Base-by-base conservation (phyloP, 1,140 invertebrate genomes). In the Apis cerana region DNA sequence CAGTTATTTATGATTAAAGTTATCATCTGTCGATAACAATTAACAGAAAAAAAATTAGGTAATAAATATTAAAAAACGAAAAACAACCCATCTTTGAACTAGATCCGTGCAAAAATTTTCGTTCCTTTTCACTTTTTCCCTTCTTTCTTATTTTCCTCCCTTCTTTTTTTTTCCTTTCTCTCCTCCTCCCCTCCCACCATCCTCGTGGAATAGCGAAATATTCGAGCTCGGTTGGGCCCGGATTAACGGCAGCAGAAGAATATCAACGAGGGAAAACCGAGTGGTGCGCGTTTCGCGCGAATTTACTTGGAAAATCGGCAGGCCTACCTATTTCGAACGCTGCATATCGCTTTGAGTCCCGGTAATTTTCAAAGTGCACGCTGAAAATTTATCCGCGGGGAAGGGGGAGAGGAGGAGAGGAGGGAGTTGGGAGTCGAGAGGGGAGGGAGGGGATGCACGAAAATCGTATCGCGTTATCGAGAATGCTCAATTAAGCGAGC, bases 401-500 rank as follows among this genome's bases (percentile, higher is more conserved):
- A 5, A 43, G 33, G 33, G 33, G 33, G 33, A 48, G 50, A 33
- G 76, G 11, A 71, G 27, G 1, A 27, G 27, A 27, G 27, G 27
- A 27, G 27, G 1, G n/a, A n/a, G n/a, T n/a, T n/a, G 27, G 27
- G 27, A 27, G 27, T 27, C 27, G 27, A 27, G 27, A 27, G 27
- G 27, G 27, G 27, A 33, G 33, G 33, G 33, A 48, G 50, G 50
- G 76, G 11, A 71, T 83, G 50, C 69, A 78, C 58, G 54, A 59
- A 43, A 84, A 80, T 69, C 58, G 84, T 74, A 69, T 85, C 74
- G 80, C 79, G 79, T 75, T 89, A 89, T 89, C 83, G 83, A 84
- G 80, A 76, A 84, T 79, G 78, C 81, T 89, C 85, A 81, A 89
- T 89, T 89, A 89, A 89, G 78, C 85, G 81, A 72, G 78, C 52